Evolutionary conservation across 2,888 invertebrate genomes (phyloP).

Genomic region (Agonopterix arenella): DNA sequence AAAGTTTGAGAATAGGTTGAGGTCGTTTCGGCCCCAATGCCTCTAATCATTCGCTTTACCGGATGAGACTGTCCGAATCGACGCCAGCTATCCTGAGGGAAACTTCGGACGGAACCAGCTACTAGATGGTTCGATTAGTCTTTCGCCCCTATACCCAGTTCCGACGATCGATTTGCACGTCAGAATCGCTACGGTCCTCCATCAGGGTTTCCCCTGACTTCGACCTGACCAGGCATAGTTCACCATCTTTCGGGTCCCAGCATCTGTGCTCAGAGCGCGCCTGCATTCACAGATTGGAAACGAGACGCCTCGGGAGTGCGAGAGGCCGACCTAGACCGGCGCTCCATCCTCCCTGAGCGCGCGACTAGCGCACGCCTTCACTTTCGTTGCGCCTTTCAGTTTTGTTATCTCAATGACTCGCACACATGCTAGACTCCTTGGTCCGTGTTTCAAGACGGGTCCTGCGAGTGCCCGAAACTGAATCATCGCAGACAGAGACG

Average conservation of each 20-base stretch:
- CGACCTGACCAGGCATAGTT: background rate
- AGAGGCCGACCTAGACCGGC: slow-evolving; percentile 42
- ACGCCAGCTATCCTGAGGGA: slow-evolving; percentile 84
- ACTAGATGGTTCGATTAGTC: slow-evolving; percentile 87
- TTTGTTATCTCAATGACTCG: slow-evolving; percentile 79
- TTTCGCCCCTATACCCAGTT: slow-evolving; percentile 85
- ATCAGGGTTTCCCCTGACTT: slow-evolving; percentile 1
- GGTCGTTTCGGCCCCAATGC: slow-evolving; percentile 82
- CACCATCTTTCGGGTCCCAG: background rate
- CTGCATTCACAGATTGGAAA: slow-evolving; percentile 39
- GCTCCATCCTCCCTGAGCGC: slow-evolving; percentile 61
- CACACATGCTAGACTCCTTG: slow-evolving; percentile 65
- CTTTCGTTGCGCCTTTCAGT: slow-evolving; percentile 82
- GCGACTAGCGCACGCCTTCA: slow-evolving; percentile 54
- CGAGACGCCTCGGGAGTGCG: slow-evolving; percentile 79
- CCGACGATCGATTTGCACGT: slow-evolving; percentile 88
- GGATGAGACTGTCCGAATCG: slow-evolving; percentile 73
- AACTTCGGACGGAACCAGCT: slow-evolving; percentile 87
- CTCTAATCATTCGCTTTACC: slow-evolving; percentile 88
- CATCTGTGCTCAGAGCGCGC: too few relatives aligned
- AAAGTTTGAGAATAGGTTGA: slow-evolving; percentile 88
- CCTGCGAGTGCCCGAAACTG: slow-evolving; percentile 70
- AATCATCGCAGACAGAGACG: slow-evolving; percentile 48
- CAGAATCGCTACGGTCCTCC: slow-evolving; percentile 82
- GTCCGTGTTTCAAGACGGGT: slow-evolving; percentile 80